Percentiles rank a stretch among this genome's conserved stretches.
Evolutionary conservation across 2,113 vertebrate genomes (phyloP).

Genomic region (Caranx melampygus): DNA sequence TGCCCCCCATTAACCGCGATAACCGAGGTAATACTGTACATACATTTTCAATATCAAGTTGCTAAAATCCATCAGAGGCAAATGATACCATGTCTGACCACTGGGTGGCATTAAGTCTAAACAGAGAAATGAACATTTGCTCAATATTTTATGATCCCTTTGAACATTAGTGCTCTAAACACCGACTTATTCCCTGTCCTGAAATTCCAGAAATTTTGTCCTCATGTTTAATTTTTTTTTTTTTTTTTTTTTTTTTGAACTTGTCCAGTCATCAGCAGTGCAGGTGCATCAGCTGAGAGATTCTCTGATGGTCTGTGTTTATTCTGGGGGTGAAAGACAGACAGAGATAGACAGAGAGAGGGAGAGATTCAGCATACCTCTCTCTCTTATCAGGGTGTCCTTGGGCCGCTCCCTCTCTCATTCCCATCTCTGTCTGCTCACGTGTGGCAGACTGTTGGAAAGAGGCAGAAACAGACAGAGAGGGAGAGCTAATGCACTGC

Average conservation of each 20-base stretch:
- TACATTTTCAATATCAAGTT: constrained; percentile 64
- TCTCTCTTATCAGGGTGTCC: constrained; percentile 58
- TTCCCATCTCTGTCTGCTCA: constrained; percentile 58
- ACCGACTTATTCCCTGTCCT: neutral
- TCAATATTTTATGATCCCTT: neutral
- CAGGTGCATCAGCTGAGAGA: neutral
- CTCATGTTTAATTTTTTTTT: neutral
- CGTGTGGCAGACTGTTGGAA: constrained; percentile 49
- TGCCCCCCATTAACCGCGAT: no score
- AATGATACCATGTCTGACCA: constrained; percentile 7
- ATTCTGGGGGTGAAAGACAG: constrained; percentile 5
- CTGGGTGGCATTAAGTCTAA: constrained; percentile 18
- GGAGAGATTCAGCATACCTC: constrained; percentile 35
- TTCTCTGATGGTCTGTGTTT: constrained; percentile 17
- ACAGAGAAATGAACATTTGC: neutral
- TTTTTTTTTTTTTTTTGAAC: neutral
- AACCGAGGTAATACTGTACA: no score
- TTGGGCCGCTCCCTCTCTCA: constrained; percentile 56
- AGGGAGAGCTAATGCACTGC: constrained; percentile 7
- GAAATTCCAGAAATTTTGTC: no score
- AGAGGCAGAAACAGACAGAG: constrained; percentile 23
- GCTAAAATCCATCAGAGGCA: no score
- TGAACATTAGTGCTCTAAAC: neutral
- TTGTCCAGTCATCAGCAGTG: neutral
- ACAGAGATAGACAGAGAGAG: constrained; percentile 15